Evolutionary conservation across 1,140 invertebrate genomes (phyloP).

Genomic region (Listronotus bonariensis): DNA sequence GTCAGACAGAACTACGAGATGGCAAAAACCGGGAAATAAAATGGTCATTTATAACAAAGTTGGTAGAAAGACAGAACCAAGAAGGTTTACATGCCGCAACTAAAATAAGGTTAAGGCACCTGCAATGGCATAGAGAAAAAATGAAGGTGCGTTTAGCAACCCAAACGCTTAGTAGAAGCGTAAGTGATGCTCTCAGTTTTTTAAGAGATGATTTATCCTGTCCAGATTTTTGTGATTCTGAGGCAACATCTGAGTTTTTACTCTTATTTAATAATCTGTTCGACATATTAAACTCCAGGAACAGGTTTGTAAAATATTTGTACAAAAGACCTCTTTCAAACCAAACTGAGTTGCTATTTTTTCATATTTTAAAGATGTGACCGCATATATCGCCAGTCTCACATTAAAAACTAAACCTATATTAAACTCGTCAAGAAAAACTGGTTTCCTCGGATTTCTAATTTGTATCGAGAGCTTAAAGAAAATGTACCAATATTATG

Average conservation of each 20-base stretch:
- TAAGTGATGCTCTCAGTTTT: slow-evolving; percentile 39
- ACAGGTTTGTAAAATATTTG: slow-evolving; percentile 32
- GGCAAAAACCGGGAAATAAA: slow-evolving; percentile 20
- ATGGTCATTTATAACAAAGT: slow-evolving; percentile 32
- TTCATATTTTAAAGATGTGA: slow-evolving; percentile 23
- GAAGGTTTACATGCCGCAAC: slow-evolving; percentile 42
- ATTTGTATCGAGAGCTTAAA: slow-evolving; percentile 42
- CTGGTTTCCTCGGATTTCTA: slow-evolving; percentile 49
- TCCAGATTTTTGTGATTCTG: slow-evolving; percentile 39
- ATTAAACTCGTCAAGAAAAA: slow-evolving; percentile 34
- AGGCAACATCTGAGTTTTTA: slow-evolving; percentile 5
- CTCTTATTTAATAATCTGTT: slow-evolving; percentile 45
- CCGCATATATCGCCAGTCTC: slow-evolving; percentile 37
- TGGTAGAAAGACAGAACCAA: slow-evolving; percentile 34
- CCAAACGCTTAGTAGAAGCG: slow-evolving; percentile 46
- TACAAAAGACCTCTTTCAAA: slow-evolving; percentile 32
- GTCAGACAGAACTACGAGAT: slow-evolving; percentile 5
- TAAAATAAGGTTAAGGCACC: slow-evolving; percentile 43
- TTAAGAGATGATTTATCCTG: slow-evolving; percentile 26
- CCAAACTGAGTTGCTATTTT: slow-evolving; percentile 28
- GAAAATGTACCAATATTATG: slow-evolving; percentile 44
- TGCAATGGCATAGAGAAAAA: slow-evolving; percentile 43
- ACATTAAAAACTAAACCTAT: slow-evolving; percentile 20
- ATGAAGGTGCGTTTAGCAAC: slow-evolving; percentile 49
- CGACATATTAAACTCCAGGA: slow-evolving; percentile 48